Percentiles rank a stretch among this genome's conserved stretches.
Conservation (phyloP, 2,888 invertebrate species). For the Drosophila nr. fundita region DNA sequence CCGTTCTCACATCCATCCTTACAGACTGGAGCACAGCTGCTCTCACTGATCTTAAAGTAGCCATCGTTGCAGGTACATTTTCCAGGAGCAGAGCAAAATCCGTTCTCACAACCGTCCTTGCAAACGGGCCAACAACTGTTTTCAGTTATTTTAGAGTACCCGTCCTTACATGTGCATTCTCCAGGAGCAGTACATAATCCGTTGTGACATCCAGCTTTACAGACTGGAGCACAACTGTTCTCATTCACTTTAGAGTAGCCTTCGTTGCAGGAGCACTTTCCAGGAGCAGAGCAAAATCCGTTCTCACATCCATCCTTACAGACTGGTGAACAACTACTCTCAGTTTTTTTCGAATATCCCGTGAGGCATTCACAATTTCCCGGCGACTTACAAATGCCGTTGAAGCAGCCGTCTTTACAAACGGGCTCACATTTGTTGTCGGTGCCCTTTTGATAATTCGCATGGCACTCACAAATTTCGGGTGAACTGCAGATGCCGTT, state of each 20-base stretch:
- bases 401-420: conserved; percentile 69
- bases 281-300: not conserved
- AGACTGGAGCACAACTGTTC: not conserved
- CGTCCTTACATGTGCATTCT: conserved; percentile 13
- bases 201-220: conserved; percentile 13
- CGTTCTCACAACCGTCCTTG: conserved; percentile 22
- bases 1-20: conserved; percentile 9
- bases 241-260: not conserved
- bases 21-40: conserved; percentile 15
- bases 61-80: conserved; percentile 19
- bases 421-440: conserved; percentile 43
- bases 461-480: conserved; percentile 48
- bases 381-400: conserved; percentile 87
- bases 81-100: conserved; percentile 19
- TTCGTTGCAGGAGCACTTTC: not conserved
- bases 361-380: conserved; percentile 89
- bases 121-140: conserved; percentile 23
- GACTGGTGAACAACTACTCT: not conserved
- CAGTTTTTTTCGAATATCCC: conserved; percentile 82
- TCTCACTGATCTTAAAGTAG: not conserved
- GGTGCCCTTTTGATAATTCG: conserved; percentile 25
- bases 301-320: not conserved
- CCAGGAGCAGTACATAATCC: conserved; percentile 19
- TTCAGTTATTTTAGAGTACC: not conserved
- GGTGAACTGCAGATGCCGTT: conserved; percentile 61